Evolutionary conservation across 1,140 invertebrate genomes (phyloP).

Genomic region (Lasaia peninsularis): DNA sequence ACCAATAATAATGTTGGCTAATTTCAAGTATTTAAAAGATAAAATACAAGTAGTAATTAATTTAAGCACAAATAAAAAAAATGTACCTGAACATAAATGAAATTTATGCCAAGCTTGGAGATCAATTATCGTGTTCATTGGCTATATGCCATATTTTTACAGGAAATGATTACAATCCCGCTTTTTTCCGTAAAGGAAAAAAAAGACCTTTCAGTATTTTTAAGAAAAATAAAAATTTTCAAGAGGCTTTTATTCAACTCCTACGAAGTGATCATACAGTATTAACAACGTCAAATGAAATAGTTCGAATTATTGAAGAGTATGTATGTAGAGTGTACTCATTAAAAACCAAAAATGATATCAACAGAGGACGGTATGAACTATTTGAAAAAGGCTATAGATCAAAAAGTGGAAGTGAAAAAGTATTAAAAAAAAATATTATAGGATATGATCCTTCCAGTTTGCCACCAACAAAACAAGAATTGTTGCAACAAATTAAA

Average conservation of each 20-base stretch:
- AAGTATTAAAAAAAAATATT: constrained; percentile 17
- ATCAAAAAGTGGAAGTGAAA: constrained; percentile 19
- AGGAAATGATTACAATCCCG: constrained; percentile 23
- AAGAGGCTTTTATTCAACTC: constrained; percentile 21
- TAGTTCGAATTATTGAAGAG: constrained; percentile 20
- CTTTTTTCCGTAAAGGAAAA: constrained; percentile 20
- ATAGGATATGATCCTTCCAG: constrained; percentile 23
- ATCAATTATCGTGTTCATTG: constrained; percentile 21
- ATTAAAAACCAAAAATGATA: constrained; percentile 24
- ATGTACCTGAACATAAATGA: constrained; percentile 15
- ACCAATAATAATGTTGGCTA: constrained; percentile 18
- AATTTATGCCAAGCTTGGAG: constrained; percentile 13
- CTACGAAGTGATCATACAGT: constrained; percentile 13
- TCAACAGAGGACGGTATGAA: constrained; percentile 22
- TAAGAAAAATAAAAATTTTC: constrained; percentile 20
- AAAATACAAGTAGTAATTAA: constrained; percentile 17
- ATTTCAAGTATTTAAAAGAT: constrained; percentile 19
- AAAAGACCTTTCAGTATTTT: constrained; percentile 17
- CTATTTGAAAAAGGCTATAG: constrained; percentile 19
- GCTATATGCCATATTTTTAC: constrained; percentile 19
- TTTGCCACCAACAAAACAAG: constrained; percentile 28
- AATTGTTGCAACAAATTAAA: constrained; percentile 30
- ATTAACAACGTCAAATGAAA: constrained; percentile 19
- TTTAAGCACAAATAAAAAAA: constrained; percentile 19
- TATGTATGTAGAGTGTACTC: constrained; percentile 18